Conservation (phyloP, 2,797 vertebrate species). For the Dryobates pubescens region DNA sequence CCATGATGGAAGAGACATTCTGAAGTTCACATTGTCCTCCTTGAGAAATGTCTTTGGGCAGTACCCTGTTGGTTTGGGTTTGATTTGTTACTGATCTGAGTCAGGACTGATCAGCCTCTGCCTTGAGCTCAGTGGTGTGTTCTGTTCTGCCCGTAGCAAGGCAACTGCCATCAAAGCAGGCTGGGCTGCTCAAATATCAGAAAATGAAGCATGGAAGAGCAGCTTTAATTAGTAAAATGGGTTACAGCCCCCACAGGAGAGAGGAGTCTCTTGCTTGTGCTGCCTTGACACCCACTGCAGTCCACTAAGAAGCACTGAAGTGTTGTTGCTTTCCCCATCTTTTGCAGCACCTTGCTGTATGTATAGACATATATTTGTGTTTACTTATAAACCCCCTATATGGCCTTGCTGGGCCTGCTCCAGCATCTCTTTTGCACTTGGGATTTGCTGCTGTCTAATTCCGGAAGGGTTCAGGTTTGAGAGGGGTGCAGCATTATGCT, state of each 20-base stretch:
- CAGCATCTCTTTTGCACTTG: background rate
- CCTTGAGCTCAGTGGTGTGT: background rate
- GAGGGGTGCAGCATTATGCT: background rate
- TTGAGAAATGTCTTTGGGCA: background rate
- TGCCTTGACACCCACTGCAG: background rate
- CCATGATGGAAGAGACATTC: background rate
- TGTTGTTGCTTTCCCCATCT: background rate
- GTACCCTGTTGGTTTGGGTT: background rate
- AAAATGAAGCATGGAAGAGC: background rate
- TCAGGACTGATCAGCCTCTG: background rate
- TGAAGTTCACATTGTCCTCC: background rate
- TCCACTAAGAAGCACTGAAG: background rate
- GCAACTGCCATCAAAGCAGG: too few relatives aligned
- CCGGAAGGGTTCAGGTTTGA: background rate
- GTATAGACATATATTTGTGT: background rate
- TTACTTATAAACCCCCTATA: background rate
- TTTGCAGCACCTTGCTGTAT: background rate
- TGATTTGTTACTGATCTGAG: background rate
- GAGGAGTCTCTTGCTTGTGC: background rate
- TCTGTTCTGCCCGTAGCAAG: accelerated
- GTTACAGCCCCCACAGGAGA: background rate
- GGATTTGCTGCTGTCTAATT: background rate
- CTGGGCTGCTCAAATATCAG: background rate
- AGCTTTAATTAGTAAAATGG: background rate
- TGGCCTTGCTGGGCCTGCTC: background rate